These are phyloP conservation scores for Epinotia brunnichana DNA, from an alignment of 2,888 invertebrate genomes.

Conservation along the genomic window DNA sequence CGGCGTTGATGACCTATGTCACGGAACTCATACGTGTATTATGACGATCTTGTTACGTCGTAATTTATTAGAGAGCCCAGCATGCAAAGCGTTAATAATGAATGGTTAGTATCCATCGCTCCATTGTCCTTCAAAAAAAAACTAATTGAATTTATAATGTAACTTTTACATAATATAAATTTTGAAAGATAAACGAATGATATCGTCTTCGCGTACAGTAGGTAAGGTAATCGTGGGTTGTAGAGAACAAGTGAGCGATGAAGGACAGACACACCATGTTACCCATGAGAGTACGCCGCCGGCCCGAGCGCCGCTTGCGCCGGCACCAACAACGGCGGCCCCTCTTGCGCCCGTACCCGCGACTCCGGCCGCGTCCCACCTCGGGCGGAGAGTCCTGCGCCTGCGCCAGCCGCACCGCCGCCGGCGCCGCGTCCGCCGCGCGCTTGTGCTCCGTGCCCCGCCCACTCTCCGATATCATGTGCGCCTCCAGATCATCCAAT, in stretches of 20 bases:
- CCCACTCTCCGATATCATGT: slow-evolving; percentile 76
- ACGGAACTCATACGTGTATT: slow-evolving; percentile 43
- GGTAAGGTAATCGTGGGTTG: not conserved
- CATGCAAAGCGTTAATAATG: slow-evolving; percentile 79
- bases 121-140: slow-evolving; percentile 61
- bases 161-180: slow-evolving; percentile 10
- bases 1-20: slow-evolving; percentile 4
- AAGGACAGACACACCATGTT: slow-evolving; percentile 80
- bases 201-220: no score
- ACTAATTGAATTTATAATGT: no score
- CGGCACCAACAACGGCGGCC: slow-evolving; percentile 76
- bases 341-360: slow-evolving; percentile 72
- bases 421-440: slow-evolving; percentile 51
- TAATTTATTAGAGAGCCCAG: slow-evolving; percentile 53
- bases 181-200: slow-evolving; percentile 11
- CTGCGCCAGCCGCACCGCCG: slow-evolving; percentile 52
- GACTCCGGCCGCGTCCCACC: slow-evolving; percentile 67
- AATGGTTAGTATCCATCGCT: slow-evolving; percentile 72
- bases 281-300: slow-evolving; percentile 78
- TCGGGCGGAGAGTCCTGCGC: slow-evolving; percentile 58
- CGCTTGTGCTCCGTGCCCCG: slow-evolving; percentile 59
- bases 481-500: slow-evolving; percentile 70
- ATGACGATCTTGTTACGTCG: slow-evolving; percentile 47
- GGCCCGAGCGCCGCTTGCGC: slow-evolving; percentile 76
- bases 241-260: slow-evolving; percentile 69